Evolutionary conservation across 2,113 vertebrate species (phyloP).

Genomic region (Sander vitreus): DNA sequence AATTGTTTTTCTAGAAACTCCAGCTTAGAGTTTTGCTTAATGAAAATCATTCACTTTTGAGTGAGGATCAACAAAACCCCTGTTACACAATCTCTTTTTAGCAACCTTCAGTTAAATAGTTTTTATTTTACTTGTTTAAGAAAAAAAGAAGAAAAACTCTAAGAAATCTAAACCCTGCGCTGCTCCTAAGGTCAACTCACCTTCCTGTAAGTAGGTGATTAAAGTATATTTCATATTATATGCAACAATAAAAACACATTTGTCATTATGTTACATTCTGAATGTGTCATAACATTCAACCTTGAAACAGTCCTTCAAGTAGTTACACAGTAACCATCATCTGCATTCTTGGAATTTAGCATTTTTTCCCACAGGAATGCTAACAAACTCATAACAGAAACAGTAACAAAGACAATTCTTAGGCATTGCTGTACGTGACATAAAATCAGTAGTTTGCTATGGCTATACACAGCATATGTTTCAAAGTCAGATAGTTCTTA

Average conservation of each 20-base stretch:
- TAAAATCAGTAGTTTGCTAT: conserved; percentile 20
- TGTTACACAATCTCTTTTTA: not conserved
- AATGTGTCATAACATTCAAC: not conserved
- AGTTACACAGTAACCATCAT: conserved; percentile 4
- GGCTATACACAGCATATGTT: not conserved
- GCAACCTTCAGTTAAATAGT: not conserved
- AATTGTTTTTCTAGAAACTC: not conserved
- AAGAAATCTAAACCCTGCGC: not conserved
- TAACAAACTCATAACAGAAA: conserved; percentile 26
- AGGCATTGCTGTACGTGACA: not conserved
- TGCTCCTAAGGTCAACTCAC: not conserved
- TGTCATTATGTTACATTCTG: not conserved
- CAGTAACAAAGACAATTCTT: not conserved
- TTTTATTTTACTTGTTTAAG: not conserved
- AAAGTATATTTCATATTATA: not conserved
- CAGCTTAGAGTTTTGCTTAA: not conserved
- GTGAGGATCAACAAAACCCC: not conserved
- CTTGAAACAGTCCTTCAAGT: not conserved
- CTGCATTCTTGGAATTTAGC: conserved; percentile 24
- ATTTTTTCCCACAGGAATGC: conserved; percentile 7
- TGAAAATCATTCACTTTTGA: conserved; percentile 34
- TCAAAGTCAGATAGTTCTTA: conserved; percentile 63
- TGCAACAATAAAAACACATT: not conserved
- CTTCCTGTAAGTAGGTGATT: not conserved
- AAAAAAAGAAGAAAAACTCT: not conserved